phyloP scores from a whole-genome alignment of 1,140 invertebrate species.

The Drosophila pallidifrons region DNA sequence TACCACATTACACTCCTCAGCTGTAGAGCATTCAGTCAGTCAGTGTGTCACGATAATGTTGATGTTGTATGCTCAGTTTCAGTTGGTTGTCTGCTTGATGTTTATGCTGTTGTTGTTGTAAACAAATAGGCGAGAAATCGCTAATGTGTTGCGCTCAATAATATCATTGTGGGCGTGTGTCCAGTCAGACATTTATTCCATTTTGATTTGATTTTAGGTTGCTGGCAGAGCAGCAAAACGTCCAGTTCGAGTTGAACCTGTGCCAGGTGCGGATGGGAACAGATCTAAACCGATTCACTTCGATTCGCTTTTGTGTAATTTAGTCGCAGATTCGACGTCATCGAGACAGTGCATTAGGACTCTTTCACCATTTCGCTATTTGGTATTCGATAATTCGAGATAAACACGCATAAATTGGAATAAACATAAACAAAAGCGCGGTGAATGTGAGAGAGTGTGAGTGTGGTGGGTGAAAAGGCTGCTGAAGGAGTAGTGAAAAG shows the following conservation, averaged over 20 bases:
- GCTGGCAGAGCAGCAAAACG: not conserved
- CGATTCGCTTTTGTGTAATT: not conserved
- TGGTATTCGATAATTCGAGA: slow-evolving; percentile 40
- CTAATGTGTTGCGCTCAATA: not conserved
- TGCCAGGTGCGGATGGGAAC: slow-evolving; percentile 62
- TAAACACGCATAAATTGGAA: slow-evolving; percentile 61
- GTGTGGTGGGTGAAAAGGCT: not conserved
- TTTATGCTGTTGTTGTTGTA: slow-evolving; percentile 54
- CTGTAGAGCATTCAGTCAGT: slow-evolving; percentile 1
- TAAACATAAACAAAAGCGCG: slow-evolving; percentile 59
- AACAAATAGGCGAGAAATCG: slow-evolving; percentile 55
- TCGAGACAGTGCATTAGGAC: slow-evolving; percentile 42
- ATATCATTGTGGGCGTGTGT: slow-evolving; percentile 19
- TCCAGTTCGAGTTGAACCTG: slow-evolving; percentile 56
- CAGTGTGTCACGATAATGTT: not conserved
- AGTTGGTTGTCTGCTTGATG: slow-evolving; percentile 2
- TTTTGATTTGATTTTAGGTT: slow-evolving; percentile 34
- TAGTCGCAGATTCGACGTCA: slow-evolving; percentile 5
- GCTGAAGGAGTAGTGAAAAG: too few species aligned
- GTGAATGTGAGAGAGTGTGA: not conserved
- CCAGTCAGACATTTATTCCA: slow-evolving; percentile 33
- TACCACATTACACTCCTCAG: too few species aligned
- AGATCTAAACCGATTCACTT: not conserved
- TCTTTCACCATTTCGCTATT: slow-evolving; percentile 6
- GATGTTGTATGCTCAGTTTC: slow-evolving; percentile 14